A percentile compares a stretch with the other conserved stretches of the same genome.
These are phyloP conservation scores for Notiomystis cincta DNA, from an alignment of 2,113 vertebrate species.

Conservation along the genomic window DNA sequence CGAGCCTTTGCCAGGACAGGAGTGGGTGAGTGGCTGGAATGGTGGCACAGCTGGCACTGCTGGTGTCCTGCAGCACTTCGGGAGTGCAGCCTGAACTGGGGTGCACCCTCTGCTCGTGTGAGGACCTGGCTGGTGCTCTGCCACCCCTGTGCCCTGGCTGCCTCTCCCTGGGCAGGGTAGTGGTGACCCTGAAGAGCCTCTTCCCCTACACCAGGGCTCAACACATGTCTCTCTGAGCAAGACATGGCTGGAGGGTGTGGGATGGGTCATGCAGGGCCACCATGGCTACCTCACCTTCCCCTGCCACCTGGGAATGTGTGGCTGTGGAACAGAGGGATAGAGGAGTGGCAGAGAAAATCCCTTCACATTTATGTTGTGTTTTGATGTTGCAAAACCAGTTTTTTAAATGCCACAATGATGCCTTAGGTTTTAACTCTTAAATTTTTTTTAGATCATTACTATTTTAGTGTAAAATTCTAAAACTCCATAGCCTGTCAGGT, in stretches of 20 bases:
- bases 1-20: background rate
- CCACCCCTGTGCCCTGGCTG: too few species aligned
- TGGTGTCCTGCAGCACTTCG: background rate
- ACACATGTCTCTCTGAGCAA: rapidly evolving
- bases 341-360: background rate
- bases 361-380: background rate
- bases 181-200: background rate
- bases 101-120: rapidly evolving
- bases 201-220: rapidly evolving
- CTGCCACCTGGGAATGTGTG: background rate
- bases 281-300: background rate
- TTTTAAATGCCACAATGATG: background rate
- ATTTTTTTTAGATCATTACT: too few species aligned
- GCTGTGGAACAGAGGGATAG: background rate
- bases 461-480: too few species aligned
- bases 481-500: too few species aligned
- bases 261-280: background rate
- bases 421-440: too few species aligned
- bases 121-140: background rate
- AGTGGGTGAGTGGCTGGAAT: background rate
- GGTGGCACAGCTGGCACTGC: background rate
- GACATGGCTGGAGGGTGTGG: rapidly evolving
- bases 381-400: background rate
- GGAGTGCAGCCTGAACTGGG: background rate
- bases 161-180: background rate